Base-by-base conservation (phyloP, 2,888 invertebrate genomes). In the Cerceris ruficornis region DNA sequence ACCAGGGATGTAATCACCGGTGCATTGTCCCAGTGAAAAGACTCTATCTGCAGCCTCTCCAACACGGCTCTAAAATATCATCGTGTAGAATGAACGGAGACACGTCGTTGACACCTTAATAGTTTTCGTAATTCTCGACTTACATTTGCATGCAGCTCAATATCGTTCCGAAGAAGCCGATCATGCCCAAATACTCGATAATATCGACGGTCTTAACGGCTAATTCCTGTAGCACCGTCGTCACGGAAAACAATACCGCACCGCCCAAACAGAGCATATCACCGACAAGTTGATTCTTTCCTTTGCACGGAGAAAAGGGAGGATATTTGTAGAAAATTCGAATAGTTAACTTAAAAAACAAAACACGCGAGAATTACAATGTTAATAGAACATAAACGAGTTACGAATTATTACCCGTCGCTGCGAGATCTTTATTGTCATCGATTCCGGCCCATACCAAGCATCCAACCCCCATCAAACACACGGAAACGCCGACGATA, bases 391-490 rank as follows among this genome's bases (percentile, higher is more conserved):
- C 13, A n/a, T 43, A n/a, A 7, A n/a, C 8, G 42, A 6, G 6
- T 55, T 11, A 59, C 42, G 6, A 28, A 17, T 39, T 65, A 74
- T 88, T 83, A 88, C 92, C 90, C 68, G 88, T 88, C 6, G 87
- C 78, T 8, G 88, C 80, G 6, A 89, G 85, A 79, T 92, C 94
- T 87, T 95, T 95, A 60, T 95, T 95, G 61, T 95, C 95, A 84
- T 96, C 95, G 39, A 96, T 95, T 92, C 97, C 97, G 28, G 97
- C 96, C 95, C 96, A 96, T 6, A 98, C 96, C 11, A 98, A 94
- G 85, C 96, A 96, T 9, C 96, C 96, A 17, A 97, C 96, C 0
- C 97, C 97, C 93, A 96, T 94, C 6, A 98, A 93, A 79, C 97
- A 97, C 73, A 97, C 93, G 11, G 95, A 95, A 17, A 97, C 96